These are phyloP conservation scores for Bugula neritina DNA, from an alignment of 2,888 invertebrate genomes.

Conservation along the genomic window DNA sequence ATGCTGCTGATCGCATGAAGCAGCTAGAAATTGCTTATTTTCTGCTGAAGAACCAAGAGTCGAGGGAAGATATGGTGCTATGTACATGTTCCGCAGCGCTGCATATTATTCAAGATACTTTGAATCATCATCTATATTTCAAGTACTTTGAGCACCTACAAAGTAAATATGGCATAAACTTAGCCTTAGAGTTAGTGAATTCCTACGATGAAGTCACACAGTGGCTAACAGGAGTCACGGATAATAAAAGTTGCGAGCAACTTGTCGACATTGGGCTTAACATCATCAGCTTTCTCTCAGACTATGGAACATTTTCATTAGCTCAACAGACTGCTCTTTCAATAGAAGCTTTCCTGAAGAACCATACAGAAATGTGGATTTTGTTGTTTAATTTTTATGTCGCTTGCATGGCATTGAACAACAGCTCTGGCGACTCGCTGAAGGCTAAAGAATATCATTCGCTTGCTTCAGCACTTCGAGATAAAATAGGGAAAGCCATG, in stretches of 20 bases:
- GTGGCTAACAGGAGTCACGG: constrained; percentile 21
- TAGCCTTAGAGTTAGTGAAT: constrained; percentile 30
- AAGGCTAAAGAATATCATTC: constrained; percentile 38
- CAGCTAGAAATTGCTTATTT: constrained; percentile 41
- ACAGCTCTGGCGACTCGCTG: constrained; percentile 28
- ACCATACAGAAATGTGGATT: constrained; percentile 42
- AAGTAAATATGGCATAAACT: constrained; percentile 33
- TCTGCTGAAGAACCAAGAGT: constrained; percentile 36
- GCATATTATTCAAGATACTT: constrained; percentile 38
- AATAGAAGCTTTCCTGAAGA: constrained; percentile 37
- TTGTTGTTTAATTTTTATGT: constrained; percentile 40
- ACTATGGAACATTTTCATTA: constrained; percentile 37
- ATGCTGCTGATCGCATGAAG: constrained; percentile 37
- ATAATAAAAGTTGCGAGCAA: constrained; percentile 27
- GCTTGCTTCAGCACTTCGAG: constrained; percentile 38
- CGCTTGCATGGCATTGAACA: constrained; percentile 41
- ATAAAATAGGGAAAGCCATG: constrained; percentile 42
- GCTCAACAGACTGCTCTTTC: constrained; percentile 38
- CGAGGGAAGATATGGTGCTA: constrained; percentile 43
- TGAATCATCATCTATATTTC: constrained; percentile 39
- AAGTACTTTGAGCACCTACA: constrained; percentile 40
- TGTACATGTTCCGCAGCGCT: constrained; percentile 42
- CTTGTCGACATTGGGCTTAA: constrained; percentile 39
- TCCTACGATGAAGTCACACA: constrained; percentile 31
- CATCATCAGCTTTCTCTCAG: constrained; percentile 38